phyloP scores from a whole-genome alignment of 1,140 invertebrate genomes.

The Dinothrombium tinctorium region DNA sequence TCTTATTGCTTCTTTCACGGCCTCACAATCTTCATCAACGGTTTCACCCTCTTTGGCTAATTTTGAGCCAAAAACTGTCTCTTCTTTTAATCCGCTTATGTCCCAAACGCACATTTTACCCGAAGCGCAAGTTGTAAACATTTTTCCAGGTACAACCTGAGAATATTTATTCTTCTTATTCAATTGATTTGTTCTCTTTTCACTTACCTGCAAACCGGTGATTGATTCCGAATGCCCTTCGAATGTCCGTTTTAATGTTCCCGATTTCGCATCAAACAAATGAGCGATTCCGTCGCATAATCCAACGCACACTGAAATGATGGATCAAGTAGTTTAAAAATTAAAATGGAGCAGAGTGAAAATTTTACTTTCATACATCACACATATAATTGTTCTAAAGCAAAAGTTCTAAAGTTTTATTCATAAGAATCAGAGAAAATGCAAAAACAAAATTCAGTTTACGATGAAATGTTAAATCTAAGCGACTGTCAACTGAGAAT shows the following conservation, averaged over 20 bases:
- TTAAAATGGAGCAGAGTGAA: too few species aligned
- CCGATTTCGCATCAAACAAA: conserved; percentile 28
- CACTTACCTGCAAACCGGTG: conserved; percentile 19
- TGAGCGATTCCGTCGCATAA: conserved; percentile 16
- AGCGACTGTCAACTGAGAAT: conserved; percentile 21
- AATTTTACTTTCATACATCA: too few species aligned
- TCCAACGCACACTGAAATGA: background rate
- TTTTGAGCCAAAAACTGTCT: conserved; percentile 15
- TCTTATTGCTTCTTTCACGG: background rate
- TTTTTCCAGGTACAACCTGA: conserved; percentile 13
- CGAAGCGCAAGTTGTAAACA: conserved; percentile 15
- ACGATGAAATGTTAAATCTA: background rate
- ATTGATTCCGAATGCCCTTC: conserved; percentile 23
- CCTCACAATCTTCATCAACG: conserved; percentile 10
- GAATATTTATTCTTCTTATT: background rate
- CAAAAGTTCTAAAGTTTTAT: too few species aligned
- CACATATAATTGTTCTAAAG: too few species aligned
- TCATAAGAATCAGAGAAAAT: background rate
- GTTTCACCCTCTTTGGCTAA: conserved; percentile 7
- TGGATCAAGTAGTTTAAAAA: too few species aligned
- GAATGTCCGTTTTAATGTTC: conserved; percentile 22
- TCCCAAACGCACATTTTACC: conserved; percentile 16
- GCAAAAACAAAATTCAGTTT: background rate
- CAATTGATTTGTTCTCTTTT: conserved; percentile 2
- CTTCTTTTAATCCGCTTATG: conserved; percentile 13